A percentile compares a stretch with the other conserved stretches of the same genome.
Conservation (phyloP, 2,888 invertebrate species). For the Cheilosia urbana region DNA sequence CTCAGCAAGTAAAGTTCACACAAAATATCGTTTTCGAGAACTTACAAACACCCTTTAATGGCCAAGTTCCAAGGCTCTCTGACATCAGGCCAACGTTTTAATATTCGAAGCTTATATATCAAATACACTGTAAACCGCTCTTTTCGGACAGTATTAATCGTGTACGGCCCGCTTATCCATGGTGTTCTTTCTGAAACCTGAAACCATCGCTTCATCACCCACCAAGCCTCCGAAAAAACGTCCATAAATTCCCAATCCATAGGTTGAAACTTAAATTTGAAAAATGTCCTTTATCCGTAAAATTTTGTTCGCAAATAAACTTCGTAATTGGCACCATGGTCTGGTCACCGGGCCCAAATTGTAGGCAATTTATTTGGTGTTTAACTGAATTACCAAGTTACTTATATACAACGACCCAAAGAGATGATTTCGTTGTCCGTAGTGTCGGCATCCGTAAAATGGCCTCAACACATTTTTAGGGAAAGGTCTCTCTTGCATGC, state of each 20-base stretch:
- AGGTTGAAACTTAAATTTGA: conserved; percentile 6
- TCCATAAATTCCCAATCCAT: neutral
- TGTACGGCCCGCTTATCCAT: neutral
- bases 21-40: too few species aligned
- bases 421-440: neutral
- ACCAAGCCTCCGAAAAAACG: neutral
- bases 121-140: neutral
- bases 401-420: neutral
- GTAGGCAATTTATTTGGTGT: conserved; percentile 17
- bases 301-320: conserved; percentile 4
- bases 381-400: neutral
- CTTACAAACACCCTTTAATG: too few species aligned
- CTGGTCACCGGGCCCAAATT: conserved; percentile 12
- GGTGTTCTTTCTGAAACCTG: neutral
- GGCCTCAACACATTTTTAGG: neutral
- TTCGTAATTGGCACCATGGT: conserved; percentile 28
- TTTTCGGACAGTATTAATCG: neutral
- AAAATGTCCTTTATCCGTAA: neutral
- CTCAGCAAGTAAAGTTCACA: too few species aligned
- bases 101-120: too few species aligned
- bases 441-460: neutral
- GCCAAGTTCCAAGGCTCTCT: too few species aligned
- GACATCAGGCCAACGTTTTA: neutral
- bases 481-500: neutral
- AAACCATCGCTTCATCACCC: conserved; percentile 12